Percentiles rank a stretch among this genome's conserved stretches.
Evolutionary conservation across 2,888 invertebrate genomes (phyloP).

Genomic region (Lypha dubia): DNA sequence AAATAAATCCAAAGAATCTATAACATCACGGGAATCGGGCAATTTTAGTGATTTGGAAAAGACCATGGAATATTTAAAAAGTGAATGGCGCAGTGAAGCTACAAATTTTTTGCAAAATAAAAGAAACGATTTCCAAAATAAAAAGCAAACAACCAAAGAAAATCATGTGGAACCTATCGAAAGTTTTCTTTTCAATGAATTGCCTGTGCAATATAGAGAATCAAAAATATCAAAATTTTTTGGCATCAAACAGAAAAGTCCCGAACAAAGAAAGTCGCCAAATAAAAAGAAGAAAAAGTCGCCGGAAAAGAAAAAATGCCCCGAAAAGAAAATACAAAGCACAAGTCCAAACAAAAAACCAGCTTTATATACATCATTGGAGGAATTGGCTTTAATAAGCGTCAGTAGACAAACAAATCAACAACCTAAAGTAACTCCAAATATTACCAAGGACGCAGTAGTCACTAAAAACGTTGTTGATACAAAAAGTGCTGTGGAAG

Average conservation of each 20-base stretch:
- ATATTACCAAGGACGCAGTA: not conserved
- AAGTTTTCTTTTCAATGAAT: constrained; percentile 59
- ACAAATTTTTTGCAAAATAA: constrained; percentile 82
- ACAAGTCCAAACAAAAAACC: constrained; percentile 26
- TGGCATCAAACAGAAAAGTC: constrained; percentile 77
- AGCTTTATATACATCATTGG: constrained; percentile 75
- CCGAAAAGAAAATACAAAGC: constrained; percentile 61
- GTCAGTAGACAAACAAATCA: constrained; percentile 51
- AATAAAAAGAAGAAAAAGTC: constrained; percentile 75
- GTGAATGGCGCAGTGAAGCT: constrained; percentile 82
- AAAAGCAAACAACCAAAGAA: constrained; percentile 74
- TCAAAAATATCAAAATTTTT: constrained; percentile 81
- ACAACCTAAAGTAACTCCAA: not conserved
- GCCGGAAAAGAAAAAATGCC: constrained; percentile 76
- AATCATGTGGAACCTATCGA: constrained; percentile 70
- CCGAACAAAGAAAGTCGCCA: constrained; percentile 71
- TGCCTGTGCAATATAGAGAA: constrained; percentile 79
- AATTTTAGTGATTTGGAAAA: constrained; percentile 81
- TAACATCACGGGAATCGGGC: constrained; percentile 77
- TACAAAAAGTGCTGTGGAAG: not conserved
- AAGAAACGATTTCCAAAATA: constrained; percentile 79
- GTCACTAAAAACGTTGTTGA: not conserved
- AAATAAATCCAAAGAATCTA: constrained; percentile 79
- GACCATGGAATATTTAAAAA: constrained; percentile 82
- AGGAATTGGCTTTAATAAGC: constrained; percentile 76